These are phyloP conservation scores for Mus caroli DNA, from an alignment of 2,797 vertebrate genomes.

Conservation along the genomic window DNA sequence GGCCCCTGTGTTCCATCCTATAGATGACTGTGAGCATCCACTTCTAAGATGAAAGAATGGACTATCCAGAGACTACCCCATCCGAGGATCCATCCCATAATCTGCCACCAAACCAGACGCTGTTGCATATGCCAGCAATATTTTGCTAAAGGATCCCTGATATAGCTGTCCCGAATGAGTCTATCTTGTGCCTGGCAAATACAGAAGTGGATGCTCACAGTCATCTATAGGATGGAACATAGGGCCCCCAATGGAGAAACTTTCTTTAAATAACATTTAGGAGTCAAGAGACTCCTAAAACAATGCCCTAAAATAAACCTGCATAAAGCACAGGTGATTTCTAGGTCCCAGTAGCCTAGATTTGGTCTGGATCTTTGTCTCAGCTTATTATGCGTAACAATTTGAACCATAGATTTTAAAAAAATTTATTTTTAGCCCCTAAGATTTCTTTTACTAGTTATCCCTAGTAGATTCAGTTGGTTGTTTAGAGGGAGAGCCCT, in stretches of 20 bases:
- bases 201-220: too few species aligned
- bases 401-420: not conserved
- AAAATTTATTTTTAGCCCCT: not conserved
- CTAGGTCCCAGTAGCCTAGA: not conserved
- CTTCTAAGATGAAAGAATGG: too few species aligned
- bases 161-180: too few species aligned
- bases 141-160: too few species aligned
- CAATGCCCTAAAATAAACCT: not conserved
- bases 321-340: not conserved
- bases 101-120: too few species aligned
- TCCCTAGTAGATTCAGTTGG: not conserved
- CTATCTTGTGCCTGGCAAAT: too few species aligned
- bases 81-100: too few species aligned
- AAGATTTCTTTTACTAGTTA: not conserved
- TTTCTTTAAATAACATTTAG: slow-evolving; percentile 40
- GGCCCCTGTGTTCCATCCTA: too few species aligned
- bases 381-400: not conserved
- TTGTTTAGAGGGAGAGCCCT: not conserved
- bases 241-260: not conserved
- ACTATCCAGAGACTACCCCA: too few species aligned
- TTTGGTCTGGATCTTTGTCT: not conserved
- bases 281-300: not conserved
- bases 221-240: too few species aligned
- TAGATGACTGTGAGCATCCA: too few species aligned
- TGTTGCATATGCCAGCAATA: too few species aligned